Conservation (phyloP, 2,888 invertebrate species). For the Chrysolina haemoptera region DNA sequence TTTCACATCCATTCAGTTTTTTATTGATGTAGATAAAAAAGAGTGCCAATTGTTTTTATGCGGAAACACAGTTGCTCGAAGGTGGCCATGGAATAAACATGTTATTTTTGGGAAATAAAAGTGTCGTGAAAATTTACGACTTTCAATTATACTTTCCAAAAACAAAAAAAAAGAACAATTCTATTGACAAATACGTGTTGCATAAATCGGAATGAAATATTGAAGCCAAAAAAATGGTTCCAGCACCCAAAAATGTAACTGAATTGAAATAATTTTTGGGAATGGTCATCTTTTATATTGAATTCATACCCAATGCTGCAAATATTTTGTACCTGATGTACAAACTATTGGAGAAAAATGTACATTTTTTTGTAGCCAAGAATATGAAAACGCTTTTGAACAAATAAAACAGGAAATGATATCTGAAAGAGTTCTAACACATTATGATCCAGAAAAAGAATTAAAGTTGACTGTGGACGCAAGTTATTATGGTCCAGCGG, state of each 20-base stretch:
- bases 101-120: no score
- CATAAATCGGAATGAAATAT: slow-evolving; percentile 2
- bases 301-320: slow-evolving; percentile 3
- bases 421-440: not conserved
- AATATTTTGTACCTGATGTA: not conserved
- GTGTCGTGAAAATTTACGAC: no score
- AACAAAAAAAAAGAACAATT: no score
- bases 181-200: no score
- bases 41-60: no score
- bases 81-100: no score
- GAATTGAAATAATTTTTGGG: slow-evolving; percentile 4
- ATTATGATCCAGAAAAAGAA: slow-evolving; percentile 14
- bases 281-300: slow-evolving; percentile 1
- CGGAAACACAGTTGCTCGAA: no score
- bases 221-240: not conserved
- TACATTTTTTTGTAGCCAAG: not conserved
- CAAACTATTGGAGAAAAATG: not conserved
- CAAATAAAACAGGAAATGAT: not conserved
- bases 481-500: slow-evolving; percentile 3
- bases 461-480: slow-evolving; percentile 1
- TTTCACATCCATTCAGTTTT: no score
- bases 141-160: no score
- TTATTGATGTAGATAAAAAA: no score
- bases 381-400: slow-evolving; percentile 1
- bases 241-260: not conserved